Percentiles rank a stretch among this genome's conserved stretches.
Evolutionary conservation across 1,140 invertebrate genomes (phyloP).

Genomic region (Matsumurasca onukii): DNA sequence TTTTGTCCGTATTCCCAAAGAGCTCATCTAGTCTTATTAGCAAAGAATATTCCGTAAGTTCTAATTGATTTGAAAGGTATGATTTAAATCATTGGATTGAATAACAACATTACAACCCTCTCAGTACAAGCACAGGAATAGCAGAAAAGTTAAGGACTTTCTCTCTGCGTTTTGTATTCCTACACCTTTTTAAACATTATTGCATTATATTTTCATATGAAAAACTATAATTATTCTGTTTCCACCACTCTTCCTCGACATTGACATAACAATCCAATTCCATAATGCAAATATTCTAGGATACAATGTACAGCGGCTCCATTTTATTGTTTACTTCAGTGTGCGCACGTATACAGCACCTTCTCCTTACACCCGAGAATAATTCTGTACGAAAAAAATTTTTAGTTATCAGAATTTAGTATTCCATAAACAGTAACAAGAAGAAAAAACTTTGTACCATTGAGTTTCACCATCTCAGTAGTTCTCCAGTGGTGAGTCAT

Average conservation of each 20-base stretch:
- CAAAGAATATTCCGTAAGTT: constrained; percentile 80
- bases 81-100: too few relatives aligned
- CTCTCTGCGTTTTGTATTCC: background rate
- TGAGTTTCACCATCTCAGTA: too few relatives aligned
- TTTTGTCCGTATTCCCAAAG: constrained; percentile 90
- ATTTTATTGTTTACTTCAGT: background rate
- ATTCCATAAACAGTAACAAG: background rate
- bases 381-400: background rate
- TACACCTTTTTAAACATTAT: background rate
- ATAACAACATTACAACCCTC: too few relatives aligned
- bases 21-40: constrained; percentile 75
- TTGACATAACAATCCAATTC: background rate
- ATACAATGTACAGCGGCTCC: too few relatives aligned
- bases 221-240: background rate
- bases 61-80: too few relatives aligned
- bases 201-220: too few relatives aligned
- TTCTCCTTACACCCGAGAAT: background rate
- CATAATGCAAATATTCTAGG: too few relatives aligned
- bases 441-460: background rate
- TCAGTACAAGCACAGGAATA: too few relatives aligned
- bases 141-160: background rate
- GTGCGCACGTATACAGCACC: background rate
- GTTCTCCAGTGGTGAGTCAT: too few relatives aligned
- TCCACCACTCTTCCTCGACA: background rate
- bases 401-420: background rate